These are phyloP conservation scores for Corythaixoides concolor DNA, from an alignment of 2,113 vertebrate genomes.

Conservation along the genomic window DNA sequence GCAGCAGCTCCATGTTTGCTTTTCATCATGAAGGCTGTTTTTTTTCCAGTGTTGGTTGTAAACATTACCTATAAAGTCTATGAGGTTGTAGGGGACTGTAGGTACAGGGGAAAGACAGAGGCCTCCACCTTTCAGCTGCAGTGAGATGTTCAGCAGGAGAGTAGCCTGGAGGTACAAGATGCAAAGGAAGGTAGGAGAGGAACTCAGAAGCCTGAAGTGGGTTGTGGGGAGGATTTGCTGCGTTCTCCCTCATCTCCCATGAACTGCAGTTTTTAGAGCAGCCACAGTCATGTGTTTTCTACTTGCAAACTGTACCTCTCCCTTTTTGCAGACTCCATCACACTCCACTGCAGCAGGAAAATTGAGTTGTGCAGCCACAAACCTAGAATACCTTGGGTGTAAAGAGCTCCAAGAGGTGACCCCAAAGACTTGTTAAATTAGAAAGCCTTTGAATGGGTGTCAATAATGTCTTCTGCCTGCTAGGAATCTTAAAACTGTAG, in stretches of 20 bases:
- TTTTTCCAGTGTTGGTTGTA: neutral
- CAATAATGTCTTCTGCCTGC: neutral
- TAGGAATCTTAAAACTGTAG: neutral
- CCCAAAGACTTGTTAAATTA: neutral
- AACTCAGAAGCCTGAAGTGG: neutral
- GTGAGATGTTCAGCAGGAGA: neutral
- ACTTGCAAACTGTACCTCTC: neutral
- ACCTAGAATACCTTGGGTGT: neutral
- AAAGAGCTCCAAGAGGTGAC: neutral
- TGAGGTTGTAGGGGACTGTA: neutral
- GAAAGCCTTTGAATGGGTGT: neutral
- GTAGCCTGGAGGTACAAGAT: neutral
- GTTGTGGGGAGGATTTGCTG: neutral
- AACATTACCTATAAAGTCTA: neutral
- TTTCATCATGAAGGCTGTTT: neutral
- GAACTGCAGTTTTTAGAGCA: neutral
- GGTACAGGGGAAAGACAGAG: neutral
- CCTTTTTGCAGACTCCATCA: neutral
- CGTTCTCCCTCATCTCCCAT: neutral
- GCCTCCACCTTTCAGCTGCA: neutral
- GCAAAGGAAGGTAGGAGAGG: neutral
- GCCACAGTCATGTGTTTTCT: neutral
- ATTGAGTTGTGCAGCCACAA: neutral
- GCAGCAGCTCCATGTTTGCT: neutral
- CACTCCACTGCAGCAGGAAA: neutral